Base-by-base conservation (phyloP, 53 echinoderm and acorn worm genomes). In the Paracentrotus lividus region DNA sequence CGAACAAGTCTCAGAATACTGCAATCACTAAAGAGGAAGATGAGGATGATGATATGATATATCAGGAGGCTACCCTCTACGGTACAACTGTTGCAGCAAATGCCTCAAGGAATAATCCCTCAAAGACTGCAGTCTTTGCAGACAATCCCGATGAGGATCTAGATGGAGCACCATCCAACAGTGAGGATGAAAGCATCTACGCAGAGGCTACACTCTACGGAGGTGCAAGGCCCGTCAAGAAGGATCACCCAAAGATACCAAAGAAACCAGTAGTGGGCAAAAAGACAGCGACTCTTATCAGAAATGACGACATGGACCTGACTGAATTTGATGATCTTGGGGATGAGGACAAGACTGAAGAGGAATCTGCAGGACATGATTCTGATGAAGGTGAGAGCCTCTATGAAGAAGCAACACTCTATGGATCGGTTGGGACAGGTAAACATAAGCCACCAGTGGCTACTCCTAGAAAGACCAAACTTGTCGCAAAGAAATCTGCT, bases 131-230 rank as follows among this genome's bases (percentile, higher is more conserved):
- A 61, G 32, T 64, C 89, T 56, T 89, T 65, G 64, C 89, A 23
- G 65, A 89, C 65, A 89, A 65, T 57, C 56, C 55, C 8, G 89
- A 61, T 61, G 64, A 24, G 14, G 42, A 78, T 9, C 75, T 45
- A 4, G 92, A 58, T n/a, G 59, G 27, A 34, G 21, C 4, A 3
- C 78, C 23, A 20, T 24, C 77, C 8, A 58, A 27, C 20, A 4
- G 6, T 8, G 90, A 78, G 27, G 92, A 92, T 38, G 92, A 92
- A 57, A 92, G 92, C 81, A 92, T 92, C 60, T 92, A 92, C 36
- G 57, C 42, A 38, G 81, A 78, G 16, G 92, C 92, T n/a, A 56
- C 92, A 4, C 43, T 92, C 57, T 57, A 57, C 44, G 44, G 53
- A 26, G 92, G 92, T 26, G 55, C 55, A 23, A 4, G 38, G 21